Evolutionary conservation across 1,140 invertebrate species (phyloP).

Genomic region (Metopolophium dirhodum): DNA sequence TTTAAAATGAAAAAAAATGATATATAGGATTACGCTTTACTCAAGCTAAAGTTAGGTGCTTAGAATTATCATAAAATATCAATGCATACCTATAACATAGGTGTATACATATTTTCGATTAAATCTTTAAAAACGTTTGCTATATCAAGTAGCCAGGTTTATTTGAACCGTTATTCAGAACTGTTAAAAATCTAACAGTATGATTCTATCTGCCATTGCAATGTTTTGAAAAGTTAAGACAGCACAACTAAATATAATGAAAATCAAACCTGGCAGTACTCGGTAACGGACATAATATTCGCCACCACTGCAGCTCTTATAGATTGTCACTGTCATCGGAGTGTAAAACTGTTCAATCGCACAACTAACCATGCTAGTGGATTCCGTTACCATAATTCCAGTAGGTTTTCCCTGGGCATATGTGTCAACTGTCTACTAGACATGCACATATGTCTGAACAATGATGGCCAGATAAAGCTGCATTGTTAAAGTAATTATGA

Average conservation of each 20-base stretch:
- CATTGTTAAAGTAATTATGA: slow-evolving; percentile 30
- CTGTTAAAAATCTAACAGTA: neutral
- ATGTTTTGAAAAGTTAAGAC: neutral
- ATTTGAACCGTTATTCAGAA: neutral
- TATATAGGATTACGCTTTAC: too few species aligned
- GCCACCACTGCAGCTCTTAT: neutral
- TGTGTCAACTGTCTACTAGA: neutral
- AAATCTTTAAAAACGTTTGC: neutral
- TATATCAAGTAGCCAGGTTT: neutral
- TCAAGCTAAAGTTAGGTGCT: neutral
- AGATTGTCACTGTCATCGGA: slow-evolving; percentile 44
- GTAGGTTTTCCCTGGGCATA: neutral
- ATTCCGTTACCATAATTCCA: slow-evolving; percentile 39
- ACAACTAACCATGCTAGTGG: neutral
- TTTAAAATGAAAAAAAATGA: neutral
- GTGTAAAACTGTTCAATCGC: slow-evolving; percentile 25
- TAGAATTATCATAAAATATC: neutral
- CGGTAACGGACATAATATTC: slow-evolving; percentile 49
- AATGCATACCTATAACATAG: neutral
- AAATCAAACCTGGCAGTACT: slow-evolving; percentile 45
- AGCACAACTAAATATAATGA: slow-evolving; percentile 37
- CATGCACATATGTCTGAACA: neutral
- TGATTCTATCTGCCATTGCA: neutral
- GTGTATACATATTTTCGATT: neutral
- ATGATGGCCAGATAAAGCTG: slow-evolving; percentile 26